Evolutionary conservation across 2,888 invertebrate species (phyloP), one percentile per base, ranked within the genome.

Genomic region (Apomyelois bistriatella): DNA sequence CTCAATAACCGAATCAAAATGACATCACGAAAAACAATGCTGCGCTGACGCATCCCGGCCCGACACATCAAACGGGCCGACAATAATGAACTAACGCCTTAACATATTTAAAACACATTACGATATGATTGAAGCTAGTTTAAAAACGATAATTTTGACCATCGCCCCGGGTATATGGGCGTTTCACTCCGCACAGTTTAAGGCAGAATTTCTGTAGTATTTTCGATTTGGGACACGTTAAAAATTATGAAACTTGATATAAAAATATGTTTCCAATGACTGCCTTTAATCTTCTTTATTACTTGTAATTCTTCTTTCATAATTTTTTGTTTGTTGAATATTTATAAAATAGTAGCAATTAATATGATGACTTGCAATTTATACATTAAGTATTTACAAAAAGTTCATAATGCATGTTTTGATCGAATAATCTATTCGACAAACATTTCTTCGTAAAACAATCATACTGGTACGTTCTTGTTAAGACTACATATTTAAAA

Each of bases 101-200:
- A 58, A 58, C 72, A 73, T 77, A 76, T 80, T 77, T 75, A 76
- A 80, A 81, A 79, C 60, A 71, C 78, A 80, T 80, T 78, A 81
- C 66, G 54, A 62, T 55, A 52, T 69, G 70, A 80, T 76, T 73
- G 79, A 62, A 57, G 70, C 76, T 80, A 79, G 78, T 79, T 79
- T 76, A 76, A 74, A 79, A 76, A 73, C 73, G 66, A 78, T 77
- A 71, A 75, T 76, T 71, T 74, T 65, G 65, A 61, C 60, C 58
- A 58, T 65, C 60, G 69, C 71, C 69, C 49, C 57, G 15, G 64
- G 70, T 46, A 32, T 46, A 46, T 35, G 46, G 46, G 46, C 46
- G 46, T 15, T 32, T 46, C 46, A 46, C 46, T 32, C 46, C 32
- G 13, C 15, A 32, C 46, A 32, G 15, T 46, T 60, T 50, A 30